Evolutionary conservation across 2,113 vertebrate genomes (phyloP).

Genomic region (Clinocottus analis): DNA sequence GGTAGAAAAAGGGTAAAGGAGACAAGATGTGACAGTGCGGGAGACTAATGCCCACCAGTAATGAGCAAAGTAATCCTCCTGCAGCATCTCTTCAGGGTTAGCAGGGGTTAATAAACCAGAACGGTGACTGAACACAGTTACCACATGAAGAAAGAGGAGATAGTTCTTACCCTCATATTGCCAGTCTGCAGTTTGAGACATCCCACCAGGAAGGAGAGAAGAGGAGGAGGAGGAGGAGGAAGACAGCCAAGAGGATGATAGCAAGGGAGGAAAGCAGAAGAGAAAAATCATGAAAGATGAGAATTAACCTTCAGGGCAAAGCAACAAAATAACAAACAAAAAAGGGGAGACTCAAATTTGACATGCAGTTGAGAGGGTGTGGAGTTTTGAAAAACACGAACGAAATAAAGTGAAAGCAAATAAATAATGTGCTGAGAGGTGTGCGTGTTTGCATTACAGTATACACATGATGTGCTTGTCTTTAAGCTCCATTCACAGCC

Average conservation of each 20-base stretch:
- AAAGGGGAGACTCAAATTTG: neutral
- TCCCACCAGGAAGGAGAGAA: conserved; percentile 79
- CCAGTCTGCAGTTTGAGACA: conserved; percentile 93
- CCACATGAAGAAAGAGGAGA: conserved; percentile 39
- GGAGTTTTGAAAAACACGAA: neutral
- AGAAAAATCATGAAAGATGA: conserved; percentile 27
- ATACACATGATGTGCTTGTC: conserved; percentile 12
- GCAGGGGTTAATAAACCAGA: conserved; percentile 57
- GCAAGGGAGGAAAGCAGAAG: conserved; percentile 28
- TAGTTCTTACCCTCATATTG: conserved; percentile 98
- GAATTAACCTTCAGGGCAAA: conserved; percentile 21
- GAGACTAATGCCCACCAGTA: neutral
- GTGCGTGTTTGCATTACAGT: conserved; percentile 2
- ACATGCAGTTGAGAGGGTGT: conserved; percentile 5
- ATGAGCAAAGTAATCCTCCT: neutral
- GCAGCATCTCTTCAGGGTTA: conserved; percentile 33
- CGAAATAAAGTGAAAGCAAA: neutral
- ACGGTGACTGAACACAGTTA: conserved; percentile 44
- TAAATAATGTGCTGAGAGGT: neutral
- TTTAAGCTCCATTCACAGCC: conserved; percentile 17
- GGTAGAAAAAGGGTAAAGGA: conserved; percentile 29
- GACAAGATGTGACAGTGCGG: conserved; percentile 5
- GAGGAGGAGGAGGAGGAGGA: conserved; percentile 73
- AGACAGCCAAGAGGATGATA: conserved; percentile 21
- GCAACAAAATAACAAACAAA: neutral